A percentile compares a stretch with the other conserved stretches of the same genome.
Conservation (phyloP, 2,888 invertebrate genomes). For the Ichneumon xanthorius region DNA sequence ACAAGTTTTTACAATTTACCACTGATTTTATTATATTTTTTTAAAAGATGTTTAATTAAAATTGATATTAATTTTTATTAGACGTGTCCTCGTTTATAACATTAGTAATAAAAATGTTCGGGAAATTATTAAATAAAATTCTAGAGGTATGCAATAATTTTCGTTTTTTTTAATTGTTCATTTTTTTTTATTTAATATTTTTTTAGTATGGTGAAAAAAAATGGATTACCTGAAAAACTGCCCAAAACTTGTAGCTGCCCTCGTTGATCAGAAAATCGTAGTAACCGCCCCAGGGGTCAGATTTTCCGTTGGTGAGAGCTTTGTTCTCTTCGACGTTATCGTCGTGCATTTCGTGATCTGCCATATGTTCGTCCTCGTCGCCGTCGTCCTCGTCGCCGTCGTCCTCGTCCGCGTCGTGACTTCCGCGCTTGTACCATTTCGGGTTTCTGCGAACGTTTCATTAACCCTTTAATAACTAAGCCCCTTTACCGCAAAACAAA, state of each 20-base stretch:
- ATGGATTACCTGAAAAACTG: slow-evolving; percentile 91
- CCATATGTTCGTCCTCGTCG: slow-evolving; percentile 68
- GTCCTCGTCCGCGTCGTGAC: slow-evolving; percentile 84
- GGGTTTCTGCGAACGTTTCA: slow-evolving; percentile 71
- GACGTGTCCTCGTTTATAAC: no score
- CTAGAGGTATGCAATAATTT: not conserved
- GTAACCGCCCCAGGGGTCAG: slow-evolving; percentile 92
- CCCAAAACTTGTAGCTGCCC: slow-evolving; percentile 96
- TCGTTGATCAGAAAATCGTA: slow-evolving; percentile 95
- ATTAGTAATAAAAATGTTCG: no score
- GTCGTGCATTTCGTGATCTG: slow-evolving; percentile 82
- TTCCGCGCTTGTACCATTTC: slow-evolving; percentile 75
- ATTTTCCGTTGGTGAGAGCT: slow-evolving; percentile 87
- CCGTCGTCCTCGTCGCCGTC: slow-evolving; percentile 67
- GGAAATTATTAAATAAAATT: no score
- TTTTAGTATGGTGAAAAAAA: not conserved
- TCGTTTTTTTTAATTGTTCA: not conserved
- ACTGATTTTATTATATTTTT: no score
- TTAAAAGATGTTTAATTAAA: no score
- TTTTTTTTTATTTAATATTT: not conserved
- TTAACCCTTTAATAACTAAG: not conserved
- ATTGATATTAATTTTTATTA: no score
- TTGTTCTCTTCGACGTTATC: slow-evolving; percentile 84
- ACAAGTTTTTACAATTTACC: no score
- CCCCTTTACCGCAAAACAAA: not conserved